Evolutionary conservation across 2,113 vertebrate species (phyloP).

Genomic region (Xiphophorus hellerii): DNA sequence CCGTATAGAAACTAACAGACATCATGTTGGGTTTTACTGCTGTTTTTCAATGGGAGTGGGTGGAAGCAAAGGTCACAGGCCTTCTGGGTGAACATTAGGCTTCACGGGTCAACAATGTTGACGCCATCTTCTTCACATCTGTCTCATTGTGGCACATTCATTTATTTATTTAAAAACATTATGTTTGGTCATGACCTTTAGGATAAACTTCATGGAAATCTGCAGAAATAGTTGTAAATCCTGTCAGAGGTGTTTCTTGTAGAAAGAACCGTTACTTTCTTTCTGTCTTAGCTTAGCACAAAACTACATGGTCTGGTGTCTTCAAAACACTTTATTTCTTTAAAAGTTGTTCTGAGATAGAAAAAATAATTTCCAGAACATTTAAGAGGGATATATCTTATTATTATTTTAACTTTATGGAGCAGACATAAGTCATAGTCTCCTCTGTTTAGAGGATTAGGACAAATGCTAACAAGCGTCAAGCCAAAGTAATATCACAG

Average conservation of each 20-base stretch:
- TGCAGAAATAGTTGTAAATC: neutral
- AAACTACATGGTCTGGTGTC: too few relatives aligned
- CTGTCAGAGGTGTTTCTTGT: neutral
- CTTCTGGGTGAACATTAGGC: neutral
- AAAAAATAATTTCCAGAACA: neutral
- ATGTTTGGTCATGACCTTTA: neutral
- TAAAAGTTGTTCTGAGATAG: neutral
- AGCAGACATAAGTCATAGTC: too few relatives aligned
- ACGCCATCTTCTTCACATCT: neutral
- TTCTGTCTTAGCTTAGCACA: neutral
- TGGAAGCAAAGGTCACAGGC: conserved; percentile 33
- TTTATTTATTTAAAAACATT: neutral
- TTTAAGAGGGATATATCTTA: neutral
- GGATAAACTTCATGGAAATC: neutral
- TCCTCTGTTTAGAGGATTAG: too few relatives aligned
- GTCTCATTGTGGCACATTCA: neutral
- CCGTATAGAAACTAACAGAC: conserved; percentile 51
- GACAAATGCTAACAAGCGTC: too few relatives aligned
- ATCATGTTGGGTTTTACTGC: conserved; percentile 24
- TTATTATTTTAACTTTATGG: neutral
- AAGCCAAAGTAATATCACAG: too few relatives aligned
- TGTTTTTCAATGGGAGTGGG: conserved; percentile 25
- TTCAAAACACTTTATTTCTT: neutral
- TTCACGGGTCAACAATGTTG: neutral
- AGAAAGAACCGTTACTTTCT: neutral